Base-by-base conservation (phyloP, 2,888 invertebrate species). In the Teleogryllus oceanicus region DNA sequence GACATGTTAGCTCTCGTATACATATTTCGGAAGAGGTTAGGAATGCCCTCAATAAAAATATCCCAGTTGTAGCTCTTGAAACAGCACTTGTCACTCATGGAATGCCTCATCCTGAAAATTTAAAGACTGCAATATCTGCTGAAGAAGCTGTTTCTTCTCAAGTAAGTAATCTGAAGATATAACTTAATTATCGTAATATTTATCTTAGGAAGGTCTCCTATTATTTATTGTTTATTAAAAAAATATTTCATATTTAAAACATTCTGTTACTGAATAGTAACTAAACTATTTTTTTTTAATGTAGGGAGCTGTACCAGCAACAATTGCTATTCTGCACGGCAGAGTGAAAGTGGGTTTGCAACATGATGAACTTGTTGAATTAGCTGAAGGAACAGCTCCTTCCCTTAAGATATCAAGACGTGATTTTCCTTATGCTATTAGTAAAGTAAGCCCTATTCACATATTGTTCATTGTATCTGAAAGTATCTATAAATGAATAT, bases 31-130 rank as follows among this genome's bases (percentile, higher is more conserved):
- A 83, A 51, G 92, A 93, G 85, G 93, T 97, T 78, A 86, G 85
- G 80, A 85, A 88, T 79, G 96, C 95, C 11, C 87, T 95, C 83
- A 86, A 88, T 79, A 87, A 88, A 77, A 88, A 89, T 50, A 88
- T 89, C 83, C 94, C 98, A 12, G 90, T 99, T 81, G 97, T 99
- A 21, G 98, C 98, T 2, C 88, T 99, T 83, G 99, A 99, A 89
- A 97, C 98, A 11, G 97, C 99, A 1, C 97, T 99, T 82, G 96
- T 99, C 82, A 98, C 98, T 1, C 99, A 99, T 88, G 99, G 99
- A 75, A 96, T 99, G 95, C 98, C 98, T 0, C 94, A 92, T 87
- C 99, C 99, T 0, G 89, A 94, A 79, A 99, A 99, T 88, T 88
- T 97, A 78, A 89, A 94, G 83, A 97, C 96, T 51, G 98, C 98